Evolutionary conservation across 2,797 vertebrate species (phyloP), one percentile per base, ranked within the genome.

Genomic region (Sciurus carolinensis): DNA sequence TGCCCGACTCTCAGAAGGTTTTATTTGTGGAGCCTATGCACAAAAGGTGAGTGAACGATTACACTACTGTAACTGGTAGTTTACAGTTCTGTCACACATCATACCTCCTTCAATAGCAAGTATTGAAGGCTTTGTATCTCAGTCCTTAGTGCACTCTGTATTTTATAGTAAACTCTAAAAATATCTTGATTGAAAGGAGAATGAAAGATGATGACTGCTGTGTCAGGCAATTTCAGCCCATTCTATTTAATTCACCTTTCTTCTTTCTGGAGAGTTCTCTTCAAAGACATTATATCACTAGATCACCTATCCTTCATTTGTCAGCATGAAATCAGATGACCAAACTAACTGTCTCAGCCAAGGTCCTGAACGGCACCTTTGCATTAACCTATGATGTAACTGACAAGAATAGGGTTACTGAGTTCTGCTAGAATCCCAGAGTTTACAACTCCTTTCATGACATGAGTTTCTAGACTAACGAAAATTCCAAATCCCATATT

Each of bases 321-420:
- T n/a, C n/a, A 82, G 33, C 30, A 54, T 71, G 87, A 87, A 95
- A 66, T 95, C 39, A 83, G 47, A 59, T 69, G 72, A 52, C 20
- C 33, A 91, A 76, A 39, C 13, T 75, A 76, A n/a, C 10, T 69
- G 4, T n/a, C 10, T 84, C 28, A 36, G 14, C 69, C 15, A 88
- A 36, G 14, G 42, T 10, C 13, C 44, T 59, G 3, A 91, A 72
- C 1, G 82, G 44, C n/a, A 66, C 1, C 26, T 93, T 28, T 76
- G 67, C 50, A 67, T 85, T 50, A 64, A 67, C 2, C 2, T 81
- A 11, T 42, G 59, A 57, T 50, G 5, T 12, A 76, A 50, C 18
- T 33, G 62, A n/a, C 52, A 62, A 57, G 15, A 12, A 13, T 15
- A 13, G 30, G 11, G 20, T 17, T 69, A 22, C 39, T 67, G 44